phyloP scores from a whole-genome alignment of 23 tunicate species.

The Pegea sp. region DNA sequence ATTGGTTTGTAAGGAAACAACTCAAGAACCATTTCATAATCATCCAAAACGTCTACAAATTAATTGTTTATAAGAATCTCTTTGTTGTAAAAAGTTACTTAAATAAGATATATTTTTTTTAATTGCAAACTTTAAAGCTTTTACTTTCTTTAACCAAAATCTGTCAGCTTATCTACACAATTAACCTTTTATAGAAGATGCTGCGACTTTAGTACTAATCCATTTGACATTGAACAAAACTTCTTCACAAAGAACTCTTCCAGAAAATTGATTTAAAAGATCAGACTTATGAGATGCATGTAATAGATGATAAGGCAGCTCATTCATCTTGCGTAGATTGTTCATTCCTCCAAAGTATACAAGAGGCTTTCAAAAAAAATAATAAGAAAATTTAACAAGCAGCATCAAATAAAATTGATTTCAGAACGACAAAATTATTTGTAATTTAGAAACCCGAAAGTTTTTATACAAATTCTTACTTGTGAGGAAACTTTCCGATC shows the following conservation, averaged over 20 bases:
- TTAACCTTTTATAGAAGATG: constrained; percentile 74
- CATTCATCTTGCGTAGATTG: constrained; percentile 40
- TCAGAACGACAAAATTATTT: neutral
- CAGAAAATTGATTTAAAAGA: neutral
- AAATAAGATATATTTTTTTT: too few species aligned
- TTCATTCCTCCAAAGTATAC: constrained; percentile 16
- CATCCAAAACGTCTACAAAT: constrained; percentile 39
- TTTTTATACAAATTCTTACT: constrained; percentile 7
- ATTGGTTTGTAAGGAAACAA: constrained; percentile 9
- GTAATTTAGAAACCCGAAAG: neutral
- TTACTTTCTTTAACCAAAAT: too few species aligned
- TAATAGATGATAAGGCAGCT: constrained; percentile 47
- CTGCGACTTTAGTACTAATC: constrained; percentile 23
- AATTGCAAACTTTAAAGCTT: too few species aligned
- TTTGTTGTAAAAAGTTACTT: neutral
- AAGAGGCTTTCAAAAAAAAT: constrained; percentile 20
- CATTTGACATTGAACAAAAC: constrained; percentile 35
- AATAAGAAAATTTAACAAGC: neutral
- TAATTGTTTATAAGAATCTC: neutral
- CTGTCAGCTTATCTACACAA: neutral
- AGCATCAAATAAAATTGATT: neutral
- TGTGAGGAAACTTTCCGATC: constrained; percentile 67
- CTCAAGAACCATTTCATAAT: constrained; percentile 24
- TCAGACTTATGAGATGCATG: constrained; percentile 5
- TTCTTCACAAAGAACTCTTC: constrained; percentile 9